Evolutionary conservation across 2,797 vertebrate species (phyloP).

Genomic region (Macropodus opercularis): DNA sequence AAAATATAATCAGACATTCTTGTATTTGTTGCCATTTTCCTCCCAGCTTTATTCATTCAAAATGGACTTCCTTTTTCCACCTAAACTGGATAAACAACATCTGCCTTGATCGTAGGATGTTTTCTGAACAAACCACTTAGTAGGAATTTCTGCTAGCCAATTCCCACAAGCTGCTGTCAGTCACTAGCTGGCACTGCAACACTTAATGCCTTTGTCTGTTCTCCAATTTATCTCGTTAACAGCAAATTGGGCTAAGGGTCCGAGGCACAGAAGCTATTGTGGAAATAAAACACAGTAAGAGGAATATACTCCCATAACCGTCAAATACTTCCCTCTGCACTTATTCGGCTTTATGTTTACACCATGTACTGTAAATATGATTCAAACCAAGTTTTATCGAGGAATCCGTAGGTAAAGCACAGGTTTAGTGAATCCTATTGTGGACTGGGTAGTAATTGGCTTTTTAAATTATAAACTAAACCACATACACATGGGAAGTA

Average conservation of each 20-base stretch:
- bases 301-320: slow-evolving; percentile 69
- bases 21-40: slow-evolving; percentile 53
- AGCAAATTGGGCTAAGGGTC: slow-evolving; percentile 85
- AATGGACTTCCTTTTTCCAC: slow-evolving; percentile 69
- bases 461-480: slow-evolving; percentile 70
- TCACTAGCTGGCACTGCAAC: slow-evolving; percentile 85
- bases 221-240: slow-evolving; percentile 88
- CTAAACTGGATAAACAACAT: slow-evolving; percentile 85
- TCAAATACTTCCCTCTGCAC: slow-evolving; percentile 74
- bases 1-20: slow-evolving; percentile 34
- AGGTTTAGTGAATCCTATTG: slow-evolving; percentile 61
- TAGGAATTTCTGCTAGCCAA: slow-evolving; percentile 83
- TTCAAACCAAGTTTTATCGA: slow-evolving; percentile 53
- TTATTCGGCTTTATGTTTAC: slow-evolving; percentile 70
- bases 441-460: slow-evolving; percentile 60
- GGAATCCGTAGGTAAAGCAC: slow-evolving; percentile 57
- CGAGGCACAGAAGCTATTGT: slow-evolving; percentile 78
- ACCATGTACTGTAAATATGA: slow-evolving; percentile 64
- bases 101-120: slow-evolving; percentile 84
- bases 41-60: slow-evolving; percentile 68
- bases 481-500: slow-evolving; percentile 63
- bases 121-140: slow-evolving; percentile 86
- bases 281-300: slow-evolving; percentile 63
- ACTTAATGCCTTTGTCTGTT: slow-evolving; percentile 88
- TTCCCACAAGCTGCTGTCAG: slow-evolving; percentile 88